These are phyloP conservation scores for Thamnaconus septentrionalis DNA, from an alignment of 2,113 vertebrate genomes.

Conservation along the genomic window DNA sequence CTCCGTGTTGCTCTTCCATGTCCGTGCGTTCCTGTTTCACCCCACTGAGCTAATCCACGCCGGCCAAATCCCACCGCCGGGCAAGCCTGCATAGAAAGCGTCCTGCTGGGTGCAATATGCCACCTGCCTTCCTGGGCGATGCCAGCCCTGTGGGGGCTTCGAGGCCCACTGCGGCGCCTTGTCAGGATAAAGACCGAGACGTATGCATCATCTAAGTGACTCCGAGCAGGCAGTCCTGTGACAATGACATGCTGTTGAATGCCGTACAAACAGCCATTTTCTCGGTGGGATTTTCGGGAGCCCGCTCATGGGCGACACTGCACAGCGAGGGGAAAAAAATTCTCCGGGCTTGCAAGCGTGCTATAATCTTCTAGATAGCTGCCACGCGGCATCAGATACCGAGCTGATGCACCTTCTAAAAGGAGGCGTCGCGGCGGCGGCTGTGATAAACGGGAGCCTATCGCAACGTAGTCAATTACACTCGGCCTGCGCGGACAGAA, in stretches of 20 bases:
- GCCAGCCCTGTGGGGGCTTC: slow-evolving; percentile 49
- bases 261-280: slow-evolving; percentile 41
- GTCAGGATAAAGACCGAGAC: slow-evolving; percentile 68
- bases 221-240: slow-evolving; percentile 42
- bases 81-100: slow-evolving; percentile 45
- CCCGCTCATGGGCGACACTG: slow-evolving; percentile 14
- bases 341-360: neutral
- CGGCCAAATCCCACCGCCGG: slow-evolving; percentile 58
- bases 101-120: slow-evolving; percentile 76
- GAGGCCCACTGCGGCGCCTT: slow-evolving; percentile 31
- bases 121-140: slow-evolving; percentile 61
- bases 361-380: slow-evolving; percentile 23
- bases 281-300: slow-evolving; percentile 25
- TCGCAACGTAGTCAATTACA: slow-evolving; percentile 36
- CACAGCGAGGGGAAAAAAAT: neutral
- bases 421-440: slow-evolving; percentile 10
- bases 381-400: slow-evolving; percentile 13
- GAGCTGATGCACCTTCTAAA: slow-evolving; percentile 22
- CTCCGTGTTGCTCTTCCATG: slow-evolving; percentile 25
- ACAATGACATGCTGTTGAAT: slow-evolving; percentile 53
- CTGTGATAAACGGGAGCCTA: slow-evolving; percentile 26
- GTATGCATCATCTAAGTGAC: slow-evolving; percentile 58
- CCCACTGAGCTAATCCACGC: slow-evolving; percentile 65
- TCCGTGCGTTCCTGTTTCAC: slow-evolving; percentile 35
- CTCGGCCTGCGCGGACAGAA: slow-evolving; percentile 12